Conservation (phyloP, 30 jellyfish, hydroid and myxozoan species). For the Aurelia sp. region DNA sequence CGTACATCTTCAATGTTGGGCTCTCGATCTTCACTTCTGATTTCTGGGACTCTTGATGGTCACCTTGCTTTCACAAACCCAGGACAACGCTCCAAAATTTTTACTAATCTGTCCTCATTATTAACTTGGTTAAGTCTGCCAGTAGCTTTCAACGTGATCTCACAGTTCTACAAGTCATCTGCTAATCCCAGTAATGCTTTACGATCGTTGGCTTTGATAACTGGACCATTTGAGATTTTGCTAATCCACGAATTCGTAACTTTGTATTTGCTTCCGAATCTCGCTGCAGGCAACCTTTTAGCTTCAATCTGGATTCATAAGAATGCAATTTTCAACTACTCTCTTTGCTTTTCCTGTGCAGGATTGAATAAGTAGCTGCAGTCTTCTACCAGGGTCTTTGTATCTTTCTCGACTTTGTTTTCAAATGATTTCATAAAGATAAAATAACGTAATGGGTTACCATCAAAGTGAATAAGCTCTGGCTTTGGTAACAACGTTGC, state of each 20-base stretch:
- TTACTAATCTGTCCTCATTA: slow-evolving; percentile 36
- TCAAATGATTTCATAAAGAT: slow-evolving; percentile 32
- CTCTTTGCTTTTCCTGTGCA: slow-evolving; percentile 47
- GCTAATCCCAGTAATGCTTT: slow-evolving; percentile 14
- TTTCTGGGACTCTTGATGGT: slow-evolving; percentile 25
- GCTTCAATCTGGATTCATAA: slow-evolving; percentile 34
- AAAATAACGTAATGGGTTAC: slow-evolving; percentile 34
- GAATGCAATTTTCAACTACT: slow-evolving; percentile 44
- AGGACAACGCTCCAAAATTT: slow-evolving; percentile 27
- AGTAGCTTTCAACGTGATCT: slow-evolving; percentile 34
- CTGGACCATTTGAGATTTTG: slow-evolving; percentile 7
- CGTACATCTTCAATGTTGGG: slow-evolving; percentile 31
- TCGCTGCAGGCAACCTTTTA: slow-evolving; percentile 33
- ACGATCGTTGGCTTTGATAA: slow-evolving; percentile 11
- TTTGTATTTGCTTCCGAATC: slow-evolving; percentile 47
- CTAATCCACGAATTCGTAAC: slow-evolving; percentile 7
- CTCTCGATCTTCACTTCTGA: slow-evolving; percentile 16
- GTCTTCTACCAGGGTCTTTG: slow-evolving; percentile 38
- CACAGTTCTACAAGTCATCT: slow-evolving; percentile 32
- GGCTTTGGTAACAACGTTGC: slow-evolving; percentile 49
- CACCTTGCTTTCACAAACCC: slow-evolving; percentile 24
- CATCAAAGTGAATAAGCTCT: slow-evolving; percentile 47
- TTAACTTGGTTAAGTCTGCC: slow-evolving; percentile 24
- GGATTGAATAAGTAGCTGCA: slow-evolving; percentile 36
- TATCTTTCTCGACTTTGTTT: slow-evolving; percentile 30